Evolutionary conservation across 2,888 invertebrate species (phyloP), one percentile per base, ranked within the genome.

Genomic region (Beris morrisii): DNA sequence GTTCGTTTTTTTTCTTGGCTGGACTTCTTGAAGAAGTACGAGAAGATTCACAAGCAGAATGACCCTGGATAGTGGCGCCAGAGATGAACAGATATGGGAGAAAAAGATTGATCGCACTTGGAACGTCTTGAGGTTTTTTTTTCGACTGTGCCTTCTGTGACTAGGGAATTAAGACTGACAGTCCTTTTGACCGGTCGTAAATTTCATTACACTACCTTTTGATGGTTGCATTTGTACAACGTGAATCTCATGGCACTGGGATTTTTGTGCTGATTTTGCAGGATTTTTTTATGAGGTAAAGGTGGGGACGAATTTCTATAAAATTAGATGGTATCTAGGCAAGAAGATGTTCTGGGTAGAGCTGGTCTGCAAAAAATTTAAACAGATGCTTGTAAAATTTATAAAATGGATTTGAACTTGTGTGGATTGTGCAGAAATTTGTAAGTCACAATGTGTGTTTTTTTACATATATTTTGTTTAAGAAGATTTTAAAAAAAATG

Each of bases 101-200:
- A 59, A 59, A 48, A 59, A 59, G 59, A 59, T 59, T 59, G 59
- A 48, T 59, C 50, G 48, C 59, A 59, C 50, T 48, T 48, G 50
- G 13, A 59, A 50, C 46, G 45, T 58, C 38, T 46, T 13, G 30
- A 30, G 31, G 5, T 32, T 44, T 22, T 9, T 44, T 11, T 22
- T 50, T 32, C 13, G 11, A 9, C 48, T 58, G 59, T 48, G 43
- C 43, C 2, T 13, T 44, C 22, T 44, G 28, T 7, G 6, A 48
- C 50, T 48, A n/a, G 28, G 13, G 31, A 50, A 22, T 13, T 46
- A 56, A 45, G 32, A 48, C 32, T 13, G 32, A 48, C 32, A 59
- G 15, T 59, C 32, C 48, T 11, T 15, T 48, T 13, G 50, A 32
- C 31, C 32, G 50, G 11, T 48, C 48, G 46, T 59, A 58, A 58